These are phyloP conservation scores for Diadromus collaris DNA, from an alignment of 2,888 invertebrate species.

Conservation along the genomic window DNA sequence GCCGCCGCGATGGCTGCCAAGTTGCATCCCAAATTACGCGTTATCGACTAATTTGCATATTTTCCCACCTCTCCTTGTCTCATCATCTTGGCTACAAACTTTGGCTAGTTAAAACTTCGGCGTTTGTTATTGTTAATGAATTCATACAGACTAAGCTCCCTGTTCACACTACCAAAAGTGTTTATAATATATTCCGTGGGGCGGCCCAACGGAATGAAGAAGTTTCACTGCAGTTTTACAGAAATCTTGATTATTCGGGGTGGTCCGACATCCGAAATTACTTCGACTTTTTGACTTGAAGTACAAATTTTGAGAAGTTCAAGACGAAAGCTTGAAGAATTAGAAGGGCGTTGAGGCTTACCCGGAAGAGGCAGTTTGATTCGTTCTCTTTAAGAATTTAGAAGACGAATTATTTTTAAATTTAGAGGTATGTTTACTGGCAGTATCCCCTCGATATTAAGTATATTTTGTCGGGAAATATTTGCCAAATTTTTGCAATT, in stretches of 20 bases:
- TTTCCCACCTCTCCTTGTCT: constrained; percentile 1
- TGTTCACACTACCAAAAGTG: constrained; percentile 8
- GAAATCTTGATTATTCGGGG: neutral
- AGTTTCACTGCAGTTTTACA: neutral
- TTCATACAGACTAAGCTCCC: constrained; percentile 29
- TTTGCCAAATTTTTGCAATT: neutral
- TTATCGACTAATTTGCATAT: constrained; percentile 16
- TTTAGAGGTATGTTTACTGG: neutral
- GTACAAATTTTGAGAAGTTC: neutral
- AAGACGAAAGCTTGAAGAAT: neutral
- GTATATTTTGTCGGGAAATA: neutral
- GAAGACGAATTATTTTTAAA: neutral
- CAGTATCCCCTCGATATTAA: neutral
- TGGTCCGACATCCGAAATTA: neutral
- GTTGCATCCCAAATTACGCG: constrained; percentile 12
- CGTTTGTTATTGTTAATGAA: constrained; percentile 36
- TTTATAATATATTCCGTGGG: neutral
- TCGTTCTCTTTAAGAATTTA: neutral
- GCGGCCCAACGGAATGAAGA: neutral
- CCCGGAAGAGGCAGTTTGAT: neutral
- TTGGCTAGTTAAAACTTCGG: constrained; percentile 12
- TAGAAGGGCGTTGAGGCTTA: no score
- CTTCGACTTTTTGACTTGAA: neutral
- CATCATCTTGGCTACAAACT: constrained; percentile 1
- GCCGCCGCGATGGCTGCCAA: neutral